Evolutionary conservation across 2,888 invertebrate genomes (phyloP).

Genomic region (Helicoverpa assulta): DNA sequence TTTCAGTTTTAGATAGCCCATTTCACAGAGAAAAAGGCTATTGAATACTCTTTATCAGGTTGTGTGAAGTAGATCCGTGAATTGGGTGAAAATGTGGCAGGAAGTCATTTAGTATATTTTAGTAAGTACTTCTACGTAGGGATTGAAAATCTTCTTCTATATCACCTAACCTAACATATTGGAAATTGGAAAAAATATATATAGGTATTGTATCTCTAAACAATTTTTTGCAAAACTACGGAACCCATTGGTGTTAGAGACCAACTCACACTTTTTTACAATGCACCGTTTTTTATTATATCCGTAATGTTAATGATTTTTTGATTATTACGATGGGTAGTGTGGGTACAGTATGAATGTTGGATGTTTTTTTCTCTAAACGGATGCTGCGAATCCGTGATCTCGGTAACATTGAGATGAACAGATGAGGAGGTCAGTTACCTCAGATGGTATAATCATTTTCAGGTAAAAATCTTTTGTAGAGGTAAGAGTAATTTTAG

Average conservation of each 20-base stretch:
- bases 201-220: too few relatives aligned
- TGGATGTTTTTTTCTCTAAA: neutral
- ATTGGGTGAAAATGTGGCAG: too few relatives aligned
- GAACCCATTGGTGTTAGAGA: neutral
- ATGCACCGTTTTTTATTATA: neutral
- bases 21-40: too few relatives aligned
- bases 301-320: slow-evolving; percentile 21
- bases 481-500: neutral
- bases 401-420: neutral
- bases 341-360: slow-evolving; percentile 15
- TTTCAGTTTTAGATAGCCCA: too few relatives aligned
- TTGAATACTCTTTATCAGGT: too few relatives aligned
- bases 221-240: neutral
- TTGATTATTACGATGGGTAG: slow-evolving; percentile 35
- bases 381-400: neutral
- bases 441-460: neutral
- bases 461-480: neutral
- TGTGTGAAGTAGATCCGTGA: too few relatives aligned
- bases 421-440: neutral
- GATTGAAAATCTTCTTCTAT: too few relatives aligned
- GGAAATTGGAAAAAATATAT: too few relatives aligned
- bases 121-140: too few relatives aligned
- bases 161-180: too few relatives aligned
- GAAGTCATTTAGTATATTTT: too few relatives aligned
- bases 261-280: neutral